Percentiles rank a stretch among this genome's conserved stretches.
Evolutionary conservation across 2,113 vertebrate species (phyloP).

Genomic region (Regulus satrapa): DNA sequence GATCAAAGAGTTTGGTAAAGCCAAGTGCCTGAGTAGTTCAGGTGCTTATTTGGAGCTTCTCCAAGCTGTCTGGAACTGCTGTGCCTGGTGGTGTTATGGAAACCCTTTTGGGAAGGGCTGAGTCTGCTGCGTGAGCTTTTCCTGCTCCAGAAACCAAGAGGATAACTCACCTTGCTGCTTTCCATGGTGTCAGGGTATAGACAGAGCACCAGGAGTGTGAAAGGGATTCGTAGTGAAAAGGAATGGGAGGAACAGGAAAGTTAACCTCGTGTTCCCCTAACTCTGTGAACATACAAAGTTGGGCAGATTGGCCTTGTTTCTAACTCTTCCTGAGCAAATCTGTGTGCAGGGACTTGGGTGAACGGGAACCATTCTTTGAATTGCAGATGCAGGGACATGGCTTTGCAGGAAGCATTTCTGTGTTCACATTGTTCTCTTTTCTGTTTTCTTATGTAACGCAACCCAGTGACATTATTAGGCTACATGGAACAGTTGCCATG

Average conservation of each 20-base stretch:
- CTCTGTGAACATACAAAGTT: neutral
- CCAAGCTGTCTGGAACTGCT: neutral
- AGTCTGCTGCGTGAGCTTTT: neutral
- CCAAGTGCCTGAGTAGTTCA: neutral
- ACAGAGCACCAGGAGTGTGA: neutral
- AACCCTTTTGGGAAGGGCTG: neutral
- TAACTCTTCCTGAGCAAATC: neutral
- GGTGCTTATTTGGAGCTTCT: neutral
- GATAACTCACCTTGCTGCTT: neutral
- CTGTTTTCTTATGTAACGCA: neutral
- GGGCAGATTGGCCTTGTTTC: neutral
- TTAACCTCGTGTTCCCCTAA: neutral
- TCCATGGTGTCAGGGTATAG: neutral
- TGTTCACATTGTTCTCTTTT: neutral
- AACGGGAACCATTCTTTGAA: conserved; percentile 23
- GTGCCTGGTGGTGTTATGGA: neutral
- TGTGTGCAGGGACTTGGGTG: neutral
- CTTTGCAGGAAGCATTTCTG: neutral
- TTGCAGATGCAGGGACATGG: conserved; percentile 9
- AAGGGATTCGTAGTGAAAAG: neutral
- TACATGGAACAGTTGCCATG: neutral
- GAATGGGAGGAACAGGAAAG: neutral
- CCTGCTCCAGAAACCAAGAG: neutral
- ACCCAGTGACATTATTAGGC: conserved; percentile 54
- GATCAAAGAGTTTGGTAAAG: neutral